phyloP scores from a whole-genome alignment of 2,888 invertebrate species.

The Stenolophus ochropezus region DNA sequence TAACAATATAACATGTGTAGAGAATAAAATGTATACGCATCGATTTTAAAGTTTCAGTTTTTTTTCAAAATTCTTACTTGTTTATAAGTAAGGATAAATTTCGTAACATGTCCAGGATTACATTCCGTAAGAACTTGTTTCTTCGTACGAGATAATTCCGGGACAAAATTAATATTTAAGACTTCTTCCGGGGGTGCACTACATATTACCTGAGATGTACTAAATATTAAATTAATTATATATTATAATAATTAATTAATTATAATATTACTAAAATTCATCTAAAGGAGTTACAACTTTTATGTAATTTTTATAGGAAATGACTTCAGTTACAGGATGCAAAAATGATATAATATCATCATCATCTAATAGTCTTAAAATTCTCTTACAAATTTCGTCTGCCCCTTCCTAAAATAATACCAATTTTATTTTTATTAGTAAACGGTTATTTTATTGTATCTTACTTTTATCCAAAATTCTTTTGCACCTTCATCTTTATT shows the following conservation, averaged over 20 bases:
- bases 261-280: conserved; percentile 60
- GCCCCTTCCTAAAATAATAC: conserved; percentile 64
- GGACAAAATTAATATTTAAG: conserved; percentile 65
- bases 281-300: conserved; percentile 61
- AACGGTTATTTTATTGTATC: not conserved
- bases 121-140: conserved; percentile 58
- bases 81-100: conserved; percentile 66
- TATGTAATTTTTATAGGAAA: conserved; percentile 57
- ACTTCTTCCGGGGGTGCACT: conserved; percentile 65
- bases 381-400: conserved; percentile 63
- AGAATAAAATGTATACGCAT: too few species aligned
- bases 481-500: conserved; percentile 62
- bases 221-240: conserved; percentile 59
- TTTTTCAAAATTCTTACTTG: too few species aligned
- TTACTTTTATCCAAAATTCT: conserved; percentile 63
- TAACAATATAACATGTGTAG: too few species aligned
- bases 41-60: too few species aligned
- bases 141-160: conserved; percentile 63
- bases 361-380: conserved; percentile 62
- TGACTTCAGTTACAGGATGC: conserved; percentile 63
- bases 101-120: conserved; percentile 62
- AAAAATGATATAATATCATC: conserved; percentile 61
- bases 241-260: not conserved
- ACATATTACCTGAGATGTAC: conserved; percentile 64
- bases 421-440: conserved; percentile 5